Conservation (phyloP, 2,888 invertebrate genomes). For the Caenorhabditis doughertyi region DNA sequence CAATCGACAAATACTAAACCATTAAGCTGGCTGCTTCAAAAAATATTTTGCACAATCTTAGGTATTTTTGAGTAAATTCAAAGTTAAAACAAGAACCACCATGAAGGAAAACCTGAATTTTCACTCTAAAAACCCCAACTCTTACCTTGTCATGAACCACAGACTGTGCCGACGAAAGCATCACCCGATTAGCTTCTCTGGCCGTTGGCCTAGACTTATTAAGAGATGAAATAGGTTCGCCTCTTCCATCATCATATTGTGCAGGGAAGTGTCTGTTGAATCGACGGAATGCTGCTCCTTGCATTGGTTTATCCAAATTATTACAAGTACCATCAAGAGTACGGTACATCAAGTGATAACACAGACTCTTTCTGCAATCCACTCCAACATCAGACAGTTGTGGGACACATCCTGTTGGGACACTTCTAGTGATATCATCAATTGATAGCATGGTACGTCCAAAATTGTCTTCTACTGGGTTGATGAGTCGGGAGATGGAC, state of each 20-base stretch:
- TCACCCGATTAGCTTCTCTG: conserved; percentile 79
- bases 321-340: conserved; percentile 96
- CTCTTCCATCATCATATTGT: conserved; percentile 81
- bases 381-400: conserved; percentile 75
- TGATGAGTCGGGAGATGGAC: conserved; percentile 67
- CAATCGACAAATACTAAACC: no score
- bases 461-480: conserved; percentile 75
- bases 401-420: conserved; percentile 81
- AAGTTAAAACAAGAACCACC: no score
- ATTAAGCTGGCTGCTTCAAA: no score
- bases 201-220: conserved; percentile 74
- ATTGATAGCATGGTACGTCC: conserved; percentile 75
- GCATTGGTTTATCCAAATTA: conserved; percentile 92
- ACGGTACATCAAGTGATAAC: conserved; percentile 84
- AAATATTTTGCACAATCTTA: no score
- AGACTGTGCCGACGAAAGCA: conserved; percentile 79
- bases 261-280: conserved; percentile 80
- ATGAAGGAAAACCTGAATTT: no score
- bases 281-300: conserved; percentile 93
- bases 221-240: conserved; percentile 78
- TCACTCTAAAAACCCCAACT: background rate
- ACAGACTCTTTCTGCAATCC: conserved; percentile 84
- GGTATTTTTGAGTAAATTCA: no score
- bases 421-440: conserved; percentile 80
- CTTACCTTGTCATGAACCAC: conserved; percentile 76